A percentile compares a stretch with the other conserved stretches of the same genome.
These are phyloP conservation scores for Clanis bilineata DNA, from an alignment of 2,888 invertebrate genomes.

Conservation along the genomic window DNA sequence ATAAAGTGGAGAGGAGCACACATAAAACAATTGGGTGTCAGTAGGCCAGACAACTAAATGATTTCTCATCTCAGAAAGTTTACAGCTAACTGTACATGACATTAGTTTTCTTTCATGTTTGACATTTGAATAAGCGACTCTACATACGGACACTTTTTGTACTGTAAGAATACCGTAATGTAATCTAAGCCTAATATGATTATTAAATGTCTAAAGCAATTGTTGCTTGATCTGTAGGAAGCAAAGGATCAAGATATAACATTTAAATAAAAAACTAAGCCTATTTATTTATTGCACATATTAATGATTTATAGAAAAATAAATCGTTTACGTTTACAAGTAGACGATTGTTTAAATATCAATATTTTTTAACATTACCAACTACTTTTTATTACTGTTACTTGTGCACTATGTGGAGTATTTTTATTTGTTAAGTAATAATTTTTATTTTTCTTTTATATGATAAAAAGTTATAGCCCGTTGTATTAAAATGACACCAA, in stretches of 20 bases:
- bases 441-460: too few relatives aligned
- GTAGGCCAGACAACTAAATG: conserved; percentile 58
- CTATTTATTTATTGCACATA: too few relatives aligned
- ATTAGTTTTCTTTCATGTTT: conserved; percentile 43
- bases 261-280: background rate
- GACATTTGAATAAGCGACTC: conserved; percentile 22
- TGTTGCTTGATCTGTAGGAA: background rate
- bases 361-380: too few relatives aligned
- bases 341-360: too few relatives aligned
- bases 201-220: background rate
- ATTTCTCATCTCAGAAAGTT: conserved; percentile 53
- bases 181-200: background rate
- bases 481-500: too few relatives aligned
- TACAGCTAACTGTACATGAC: conserved; percentile 60
- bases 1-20: conserved; percentile 49
- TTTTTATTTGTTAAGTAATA: too few relatives aligned
- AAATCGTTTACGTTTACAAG: too few relatives aligned
- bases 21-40: conserved; percentile 67
- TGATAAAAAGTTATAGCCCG: too few relatives aligned
- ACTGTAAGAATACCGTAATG: conserved; percentile 18
- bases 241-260: background rate
- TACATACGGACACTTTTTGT: conserved; percentile 21
- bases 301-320: too few relatives aligned
- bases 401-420: too few relatives aligned
- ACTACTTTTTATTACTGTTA: too few relatives aligned